Base-by-base conservation (phyloP, 2,797 vertebrate genomes). In the Cynodonichthys magdalenae region DNA sequence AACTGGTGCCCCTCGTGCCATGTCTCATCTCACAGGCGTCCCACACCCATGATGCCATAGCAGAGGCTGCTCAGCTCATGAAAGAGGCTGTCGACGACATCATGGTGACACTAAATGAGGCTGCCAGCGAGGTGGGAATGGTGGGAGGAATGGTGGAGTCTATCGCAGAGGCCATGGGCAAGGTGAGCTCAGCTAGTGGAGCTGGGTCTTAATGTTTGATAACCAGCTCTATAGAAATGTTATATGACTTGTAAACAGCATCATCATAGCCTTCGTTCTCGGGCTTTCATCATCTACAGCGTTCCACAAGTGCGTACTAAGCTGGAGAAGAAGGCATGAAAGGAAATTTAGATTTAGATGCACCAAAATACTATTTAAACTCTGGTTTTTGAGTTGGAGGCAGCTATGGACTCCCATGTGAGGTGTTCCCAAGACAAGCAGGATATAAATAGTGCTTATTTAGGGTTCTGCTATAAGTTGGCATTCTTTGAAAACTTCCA, bases 61-160 rank as follows among this genome's bases (percentile, higher is more conserved):
- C 95, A 0, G 98, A 99, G 86, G 98, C 98, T 0, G 90, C 96
- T 1, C 97, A 97, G 82, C 92, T 99, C 69, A 99, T 99, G 98
- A 98, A 96, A 79, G 98, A 99, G 84, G 98, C 98, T 0, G 98
- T 99, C 5, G 98, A 99, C 28, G 98, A 99, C 69, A 95, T 99
- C 63, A 99, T 97, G 97, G 95, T 97, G 83, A 99, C 98, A 0
- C 81, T 99, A 82, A 99, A 98, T 3, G 98, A 99, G 71, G 97
- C 97, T 0, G 97, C 97, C 63, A 99, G 97, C 15, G 98, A 99
- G 84, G 97, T 97, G 20, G 98, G 98, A 39, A 94, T 99, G 95
- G 98, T 99, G 31, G 97, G 96, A 49, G 97, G 97, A 53, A 99
- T 99, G 97, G 97, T 99, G 64, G 97, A 97, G 15, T 95, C 96